Conservation (phyloP, 2,888 invertebrate species). For the Aricia artaxerxes region DNA sequence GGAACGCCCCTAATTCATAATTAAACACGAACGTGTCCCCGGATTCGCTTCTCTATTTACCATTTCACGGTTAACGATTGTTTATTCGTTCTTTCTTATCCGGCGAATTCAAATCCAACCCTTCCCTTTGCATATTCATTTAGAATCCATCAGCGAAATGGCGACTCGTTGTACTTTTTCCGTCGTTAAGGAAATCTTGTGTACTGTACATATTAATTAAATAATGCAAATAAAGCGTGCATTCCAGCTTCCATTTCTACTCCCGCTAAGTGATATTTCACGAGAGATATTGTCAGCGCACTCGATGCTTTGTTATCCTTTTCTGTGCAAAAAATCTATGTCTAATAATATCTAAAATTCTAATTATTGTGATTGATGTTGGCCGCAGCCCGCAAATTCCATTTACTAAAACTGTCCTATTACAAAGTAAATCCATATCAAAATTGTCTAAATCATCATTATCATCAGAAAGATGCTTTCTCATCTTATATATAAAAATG, state of each 20-base stretch:
- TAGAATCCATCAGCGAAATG: constrained; percentile 70
- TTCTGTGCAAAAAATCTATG: neutral
- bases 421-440: too few relatives aligned
- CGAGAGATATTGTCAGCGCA: neutral
- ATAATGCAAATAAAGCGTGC: constrained; percentile 31
- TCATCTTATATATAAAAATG: too few relatives aligned
- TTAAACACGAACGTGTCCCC: constrained; percentile 76
- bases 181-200: constrained; percentile 56
- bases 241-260: constrained; percentile 5
- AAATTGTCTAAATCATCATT: too few relatives aligned
- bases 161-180: constrained; percentile 67
- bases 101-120: constrained; percentile 66
- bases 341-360: neutral
- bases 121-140: constrained; percentile 76
- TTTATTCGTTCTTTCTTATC: constrained; percentile 62
- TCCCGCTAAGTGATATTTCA: neutral
- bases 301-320: neutral
- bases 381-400: too few relatives aligned
- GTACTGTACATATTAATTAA: constrained; percentile 56
- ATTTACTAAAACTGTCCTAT: too few relatives aligned
- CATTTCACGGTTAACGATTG: constrained; percentile 73
- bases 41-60: constrained; percentile 71
- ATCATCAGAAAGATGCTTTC: too few relatives aligned
- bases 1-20: constrained; percentile 76
- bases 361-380: neutral